Base-by-base conservation (phyloP, 2,888 invertebrate genomes). In the Gryllus longicercus region DNA sequence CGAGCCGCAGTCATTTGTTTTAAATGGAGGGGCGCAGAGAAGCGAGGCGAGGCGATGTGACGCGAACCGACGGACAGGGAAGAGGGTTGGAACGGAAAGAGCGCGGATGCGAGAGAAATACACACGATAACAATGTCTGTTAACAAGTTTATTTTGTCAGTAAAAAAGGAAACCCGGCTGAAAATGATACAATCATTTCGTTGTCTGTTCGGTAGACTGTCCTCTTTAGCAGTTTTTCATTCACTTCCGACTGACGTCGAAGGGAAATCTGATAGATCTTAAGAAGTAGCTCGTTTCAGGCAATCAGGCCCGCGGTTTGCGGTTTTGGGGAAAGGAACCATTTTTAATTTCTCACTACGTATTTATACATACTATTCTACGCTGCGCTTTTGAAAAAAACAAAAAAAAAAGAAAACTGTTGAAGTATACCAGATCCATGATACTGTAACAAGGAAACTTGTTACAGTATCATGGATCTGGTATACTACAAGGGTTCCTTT, bases 91-190 rank as follows among this genome's bases (percentile, higher is more conserved):
- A 63, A 5, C 63, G 63, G 16, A 5, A 11, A 63, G 63, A 63
- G 63, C 8, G 63, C 10, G 63, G n/a, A 63, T 14, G 63, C 63
- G 63, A 63, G 63, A 14, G 63, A 10, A 63, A 11, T 49, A n/a
- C 16, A n/a, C 16, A 16, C 14, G n/a, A 79, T 77, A 79, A 78
- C 75, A 78, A 82, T 79, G 82, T 80, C 80, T 82, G 80, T 81
- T 81, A 82, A 82, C 82, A 82, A 82, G 82, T 82, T 80, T 82
- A 82, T 82, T 82, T 81, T 82, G 80, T 77, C 81, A 82, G 79
- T 80, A 80, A 81, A 81, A 81, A 78, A 76, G n/a, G 5, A n/a
- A 75, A 75, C 75, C 14, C 38, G 4, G 4, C 63, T 4, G 63
- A 63, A 38, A 63, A 63, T 63, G 63, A 63, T 63, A 63, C 16